phyloP scores from a whole-genome alignment of 2,113 vertebrate species.

The Loxodonta africana region DNA sequence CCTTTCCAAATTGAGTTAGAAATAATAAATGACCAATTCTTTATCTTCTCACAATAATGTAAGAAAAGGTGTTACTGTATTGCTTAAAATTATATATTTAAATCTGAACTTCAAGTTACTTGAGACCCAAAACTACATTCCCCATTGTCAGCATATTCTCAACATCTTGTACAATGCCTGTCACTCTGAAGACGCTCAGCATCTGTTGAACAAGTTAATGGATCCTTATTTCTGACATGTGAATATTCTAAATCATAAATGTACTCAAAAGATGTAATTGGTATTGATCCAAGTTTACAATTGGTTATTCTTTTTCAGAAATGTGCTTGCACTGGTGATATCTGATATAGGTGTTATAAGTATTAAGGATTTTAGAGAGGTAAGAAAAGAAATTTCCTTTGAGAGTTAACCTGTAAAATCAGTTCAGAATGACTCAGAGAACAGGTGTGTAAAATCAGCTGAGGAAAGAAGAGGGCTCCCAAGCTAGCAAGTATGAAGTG shows the following conservation, averaged over 20 bases:
- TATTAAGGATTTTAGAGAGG: background rate
- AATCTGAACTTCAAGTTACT: background rate
- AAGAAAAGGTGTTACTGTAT: background rate
- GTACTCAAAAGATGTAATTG: background rate
- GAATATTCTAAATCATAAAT: background rate
- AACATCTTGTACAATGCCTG: background rate
- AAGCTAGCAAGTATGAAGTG: background rate
- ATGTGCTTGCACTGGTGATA: background rate
- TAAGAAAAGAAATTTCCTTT: background rate
- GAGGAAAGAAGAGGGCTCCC: background rate
- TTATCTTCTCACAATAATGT: background rate
- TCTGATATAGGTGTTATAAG: background rate
- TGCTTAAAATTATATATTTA: conserved; percentile 12
- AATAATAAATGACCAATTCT: background rate
- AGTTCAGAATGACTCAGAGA: background rate
- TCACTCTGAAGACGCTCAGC: background rate
- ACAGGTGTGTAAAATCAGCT: background rate
- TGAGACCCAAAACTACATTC: background rate
- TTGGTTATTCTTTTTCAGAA: background rate
- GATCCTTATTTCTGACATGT: conserved; percentile 21
- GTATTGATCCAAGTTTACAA: background rate
- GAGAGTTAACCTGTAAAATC: conserved; percentile 18
- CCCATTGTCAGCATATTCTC: background rate
- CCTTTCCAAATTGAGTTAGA: background rate
- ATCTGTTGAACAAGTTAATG: background rate